Base-by-base conservation (phyloP, 2,797 vertebrate genomes). In the Natrix natrix region DNA sequence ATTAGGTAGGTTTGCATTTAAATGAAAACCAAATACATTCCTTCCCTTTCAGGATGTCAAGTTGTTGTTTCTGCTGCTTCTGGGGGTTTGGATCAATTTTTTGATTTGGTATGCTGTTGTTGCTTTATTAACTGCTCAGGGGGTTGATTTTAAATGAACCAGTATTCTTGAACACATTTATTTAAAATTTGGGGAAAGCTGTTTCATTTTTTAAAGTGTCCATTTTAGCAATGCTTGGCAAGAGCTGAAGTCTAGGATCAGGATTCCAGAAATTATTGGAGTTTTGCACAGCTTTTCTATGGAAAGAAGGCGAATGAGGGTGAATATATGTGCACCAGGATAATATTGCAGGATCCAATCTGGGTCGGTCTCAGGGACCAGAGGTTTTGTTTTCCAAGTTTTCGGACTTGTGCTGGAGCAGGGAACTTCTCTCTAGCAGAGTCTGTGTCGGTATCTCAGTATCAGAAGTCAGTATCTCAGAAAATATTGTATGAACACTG, bases 161-260 rank as follows among this genome's bases (percentile, higher is more conserved):
- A 59, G 32, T 57, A 26, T 59, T 86, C 8, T 83, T 59, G 48
- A 11, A 74, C 56, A 59, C 4, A 2, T 83, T 52, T n/a, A 13
- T 26, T 43, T 78, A 26, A 83, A 24, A 24, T 91, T 83, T 61
- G 11, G 24, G 16, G 17, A 12, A 24, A 8, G 4, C 20, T 83
- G 48, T 83, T 83, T 90, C 48, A 69, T 28, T 59, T 43, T 89
- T 66, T 66, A 78, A 56, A 55, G 55, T 56, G 1, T 69, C 60
- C 59, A 22, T 91, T 93, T 28, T 93, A 87, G 92, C 91, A 91
- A 28, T 4, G 0, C 1, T 2, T 93, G 92, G 90, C 91, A 94
- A 89, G 87, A 90, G 26, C 52, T 95, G 86, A 96, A 94, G 22
- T 95, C 92, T 37, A 56, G 74, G 54, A 48, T 16, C n/a, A 56